Evolutionary conservation across 2,797 vertebrate genomes (phyloP).

Genomic region (Sylvia borin): DNA sequence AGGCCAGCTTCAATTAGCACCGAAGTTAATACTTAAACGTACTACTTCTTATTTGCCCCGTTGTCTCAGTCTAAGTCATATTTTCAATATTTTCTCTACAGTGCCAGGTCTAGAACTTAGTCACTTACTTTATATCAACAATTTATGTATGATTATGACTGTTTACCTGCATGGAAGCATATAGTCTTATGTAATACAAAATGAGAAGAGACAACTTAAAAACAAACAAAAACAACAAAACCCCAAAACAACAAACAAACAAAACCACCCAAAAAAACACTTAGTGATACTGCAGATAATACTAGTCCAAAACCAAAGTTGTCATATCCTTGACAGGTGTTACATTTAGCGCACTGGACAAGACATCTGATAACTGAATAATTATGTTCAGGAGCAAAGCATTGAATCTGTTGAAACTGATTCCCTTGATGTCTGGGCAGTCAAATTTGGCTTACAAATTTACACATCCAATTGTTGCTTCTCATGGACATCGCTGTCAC

Average conservation of each 20-base stretch:
- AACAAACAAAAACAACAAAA: no score
- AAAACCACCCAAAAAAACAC: no score
- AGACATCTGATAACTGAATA: neutral
- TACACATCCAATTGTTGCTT: neutral
- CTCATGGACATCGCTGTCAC: neutral
- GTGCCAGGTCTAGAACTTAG: neutral
- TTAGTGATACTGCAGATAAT: neutral
- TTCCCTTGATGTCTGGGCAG: neutral
- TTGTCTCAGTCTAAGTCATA: neutral
- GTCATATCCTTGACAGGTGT: conserved; percentile 18
- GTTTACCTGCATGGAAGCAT: neutral
- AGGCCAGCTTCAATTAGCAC: neutral
- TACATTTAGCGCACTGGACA: neutral
- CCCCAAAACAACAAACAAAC: no score
- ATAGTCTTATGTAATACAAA: neutral
- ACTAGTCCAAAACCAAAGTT: neutral
- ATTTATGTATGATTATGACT: neutral
- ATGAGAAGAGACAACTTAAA: neutral
- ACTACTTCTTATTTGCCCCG: neutral
- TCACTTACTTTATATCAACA: neutral
- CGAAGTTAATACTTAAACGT: neutral
- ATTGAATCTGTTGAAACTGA: neutral
- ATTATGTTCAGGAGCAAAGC: conserved; percentile 40
- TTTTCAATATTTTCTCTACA: neutral
- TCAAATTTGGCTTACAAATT: neutral